Percentiles rank a stretch among this genome's conserved stretches.
Evolutionary conservation across 2,113 vertebrate species (phyloP).

Genomic region (Clinocottus analis): DNA sequence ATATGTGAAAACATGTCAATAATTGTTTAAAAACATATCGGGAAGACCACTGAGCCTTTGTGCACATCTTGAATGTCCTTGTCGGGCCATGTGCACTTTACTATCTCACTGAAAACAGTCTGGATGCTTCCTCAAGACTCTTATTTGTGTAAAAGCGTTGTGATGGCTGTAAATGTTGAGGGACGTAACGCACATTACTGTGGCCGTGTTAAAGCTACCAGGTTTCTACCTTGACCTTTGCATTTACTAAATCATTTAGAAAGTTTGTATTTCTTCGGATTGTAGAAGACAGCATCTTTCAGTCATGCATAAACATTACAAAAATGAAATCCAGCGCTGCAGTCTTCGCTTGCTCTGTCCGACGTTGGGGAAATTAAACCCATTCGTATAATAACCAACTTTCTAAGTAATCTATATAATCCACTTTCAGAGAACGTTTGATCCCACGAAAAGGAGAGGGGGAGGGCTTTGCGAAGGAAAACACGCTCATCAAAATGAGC

Average conservation of each 20-base stretch:
- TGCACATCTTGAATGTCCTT: neutral
- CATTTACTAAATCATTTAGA: conserved; percentile 21
- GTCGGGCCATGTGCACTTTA: neutral
- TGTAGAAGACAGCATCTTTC: neutral
- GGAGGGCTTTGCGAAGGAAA: conserved; percentile 1
- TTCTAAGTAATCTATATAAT: conserved; percentile 58
- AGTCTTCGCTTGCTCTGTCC: neutral
- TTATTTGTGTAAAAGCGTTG: no score
- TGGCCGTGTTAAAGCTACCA: neutral
- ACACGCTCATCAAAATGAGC: conserved; percentile 43
- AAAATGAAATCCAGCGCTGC: neutral
- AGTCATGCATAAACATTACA: neutral
- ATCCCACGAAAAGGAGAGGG: conserved; percentile 21
- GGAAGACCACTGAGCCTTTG: neutral
- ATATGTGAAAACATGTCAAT: neutral
- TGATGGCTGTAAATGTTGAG: neutral
- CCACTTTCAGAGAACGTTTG: conserved; percentile 48
- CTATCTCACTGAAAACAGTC: neutral
- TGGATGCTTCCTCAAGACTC: neutral
- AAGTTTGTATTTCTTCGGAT: neutral
- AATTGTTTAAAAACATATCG: neutral
- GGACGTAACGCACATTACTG: neutral
- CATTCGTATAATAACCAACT: conserved; percentile 31
- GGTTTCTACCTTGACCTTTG: neutral
- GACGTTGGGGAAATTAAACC: conserved; percentile 33